Percentiles rank a stretch among this genome's conserved stretches.
phyloP scores from a whole-genome alignment of 2,113 vertebrate species.

The Eptatretus burgeri region DNA sequence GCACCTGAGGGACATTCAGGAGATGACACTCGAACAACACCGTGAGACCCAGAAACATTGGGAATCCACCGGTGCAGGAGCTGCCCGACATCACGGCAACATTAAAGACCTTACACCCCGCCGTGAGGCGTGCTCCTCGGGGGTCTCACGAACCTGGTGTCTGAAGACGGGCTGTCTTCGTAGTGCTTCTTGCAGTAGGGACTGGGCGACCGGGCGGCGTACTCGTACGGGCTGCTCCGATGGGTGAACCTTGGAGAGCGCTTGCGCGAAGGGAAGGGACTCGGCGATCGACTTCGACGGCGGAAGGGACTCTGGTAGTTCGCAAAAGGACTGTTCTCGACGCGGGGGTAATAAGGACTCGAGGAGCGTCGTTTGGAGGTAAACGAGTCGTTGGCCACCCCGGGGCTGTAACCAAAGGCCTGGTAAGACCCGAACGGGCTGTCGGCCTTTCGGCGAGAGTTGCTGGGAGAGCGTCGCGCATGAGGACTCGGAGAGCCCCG shows the following conservation, averaged over 20 bases:
- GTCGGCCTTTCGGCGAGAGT: background rate
- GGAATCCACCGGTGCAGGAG: too few species aligned
- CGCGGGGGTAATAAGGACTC: conserved; percentile 1
- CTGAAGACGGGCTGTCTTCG: background rate
- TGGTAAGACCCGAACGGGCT: background rate
- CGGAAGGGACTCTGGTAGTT: conserved; percentile 3
- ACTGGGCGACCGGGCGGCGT: background rate
- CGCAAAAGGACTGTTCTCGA: background rate
- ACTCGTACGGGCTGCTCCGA: conserved; percentile 3
- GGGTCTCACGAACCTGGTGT: background rate
- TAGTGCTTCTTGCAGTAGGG: background rate
- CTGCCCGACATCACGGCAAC: too few species aligned
- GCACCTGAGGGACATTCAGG: background rate
- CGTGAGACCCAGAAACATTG: too few species aligned
- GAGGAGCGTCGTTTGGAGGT: conserved; percentile 3
- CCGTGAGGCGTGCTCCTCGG: too few species aligned
- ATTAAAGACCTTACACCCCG: too few species aligned
- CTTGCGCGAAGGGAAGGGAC: background rate
- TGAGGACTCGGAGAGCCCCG: background rate
- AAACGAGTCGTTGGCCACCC: background rate
- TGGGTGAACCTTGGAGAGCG: background rate
- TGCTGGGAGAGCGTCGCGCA: background rate
- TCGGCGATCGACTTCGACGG: background rate
- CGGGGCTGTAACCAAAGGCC: background rate
- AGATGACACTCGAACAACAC: background rate